Base-by-base conservation (phyloP, 64 coral and sea anemone species). In the Dendronephthya gigantea region DNA sequence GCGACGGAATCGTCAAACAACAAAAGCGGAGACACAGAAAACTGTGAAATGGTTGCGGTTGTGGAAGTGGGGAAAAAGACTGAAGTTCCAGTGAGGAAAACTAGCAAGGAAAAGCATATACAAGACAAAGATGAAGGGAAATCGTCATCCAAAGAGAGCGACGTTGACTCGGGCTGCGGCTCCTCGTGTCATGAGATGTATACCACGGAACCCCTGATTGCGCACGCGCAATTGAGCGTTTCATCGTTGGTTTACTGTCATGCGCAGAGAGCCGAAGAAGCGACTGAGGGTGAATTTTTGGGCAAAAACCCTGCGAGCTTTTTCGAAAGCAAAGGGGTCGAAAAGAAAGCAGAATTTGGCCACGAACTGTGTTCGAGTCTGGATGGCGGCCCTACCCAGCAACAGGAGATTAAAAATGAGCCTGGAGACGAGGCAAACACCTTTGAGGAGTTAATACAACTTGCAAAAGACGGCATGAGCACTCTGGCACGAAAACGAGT, bases 131-230 rank as follows among this genome's bases (percentile, higher is more conserved):
- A 79, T 15, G 72, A 79, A 79, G 72, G 36, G 32, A 79, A 79
- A 62, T 62, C 55, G 19, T 27, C 2, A 9, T 79, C 36, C 5
- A 79, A 79, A 9, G 72, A 79, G 37, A 79, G 72, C 16, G 72
- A 79, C 36, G 72, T 79, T 79, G 72, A 79, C 32, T 79, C 72
- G 1, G 72, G 72, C 19, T 79, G 30, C 29, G 72, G 72, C 17
- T 79, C 72, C 15, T 79, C 72, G 2, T 79, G 36, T 39, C 72
- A 79, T 34, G 72, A 79, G 15, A 79, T 79, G 72, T 79, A 36
- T 16, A 19, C 30, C 36, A 39, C 32, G 17, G 72, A 79, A 2
- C 55, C 55, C 0, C 55, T 23, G 3, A 62, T 19, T 23, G 15
- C 72, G 29, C 72, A 79, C 36, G 29, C 30, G 72, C 36, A 79